phyloP scores from a whole-genome alignment of 2,113 vertebrate genomes.

The Thamnaconus septentrionalis region DNA sequence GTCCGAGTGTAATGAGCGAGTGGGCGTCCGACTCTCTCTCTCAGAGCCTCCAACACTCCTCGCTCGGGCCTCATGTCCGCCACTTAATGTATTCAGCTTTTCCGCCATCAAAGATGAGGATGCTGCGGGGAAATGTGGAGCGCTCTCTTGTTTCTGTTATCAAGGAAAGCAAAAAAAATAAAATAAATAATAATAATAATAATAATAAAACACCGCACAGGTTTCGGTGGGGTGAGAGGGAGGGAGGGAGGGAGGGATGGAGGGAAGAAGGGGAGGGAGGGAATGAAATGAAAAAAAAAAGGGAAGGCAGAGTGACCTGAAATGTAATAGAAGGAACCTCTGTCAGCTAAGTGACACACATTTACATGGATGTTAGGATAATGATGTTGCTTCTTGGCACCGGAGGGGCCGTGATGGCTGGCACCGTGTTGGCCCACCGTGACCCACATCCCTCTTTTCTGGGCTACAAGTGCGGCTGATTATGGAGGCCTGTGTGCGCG shows the following conservation, averaged over 20 bases:
- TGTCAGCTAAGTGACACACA: constrained; percentile 36
- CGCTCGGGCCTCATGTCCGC: constrained; percentile 50
- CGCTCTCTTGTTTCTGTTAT: constrained; percentile 22
- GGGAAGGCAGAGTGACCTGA: neutral
- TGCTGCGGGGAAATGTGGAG: constrained; percentile 30
- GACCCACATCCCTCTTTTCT: constrained; percentile 64
- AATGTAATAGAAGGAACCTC: no score
- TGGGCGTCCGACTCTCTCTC: constrained; percentile 59
- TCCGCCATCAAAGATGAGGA: constrained; percentile 37
- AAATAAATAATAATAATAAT: no score
- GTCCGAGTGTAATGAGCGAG: constrained; percentile 58
- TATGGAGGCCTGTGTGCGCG: constrained; percentile 25
- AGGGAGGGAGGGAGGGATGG: constrained; percentile 1
- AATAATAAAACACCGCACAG: neutral
- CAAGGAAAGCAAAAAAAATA: constrained; percentile 14
- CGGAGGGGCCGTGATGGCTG: constrained; percentile 32
- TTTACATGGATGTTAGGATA: constrained; percentile 42
- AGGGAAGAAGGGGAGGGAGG: constrained; percentile 1
- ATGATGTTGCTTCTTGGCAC: constrained; percentile 40
- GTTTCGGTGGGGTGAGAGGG: neutral
- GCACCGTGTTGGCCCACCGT: constrained; percentile 37
- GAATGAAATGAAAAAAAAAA: constrained; percentile 30
- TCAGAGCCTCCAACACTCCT: constrained; percentile 49
- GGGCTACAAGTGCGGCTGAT: constrained; percentile 62
- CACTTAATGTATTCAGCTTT: constrained; percentile 58